phyloP scores from a whole-genome alignment of 2,113 vertebrate species.

The Nycticebus coucang region DNA sequence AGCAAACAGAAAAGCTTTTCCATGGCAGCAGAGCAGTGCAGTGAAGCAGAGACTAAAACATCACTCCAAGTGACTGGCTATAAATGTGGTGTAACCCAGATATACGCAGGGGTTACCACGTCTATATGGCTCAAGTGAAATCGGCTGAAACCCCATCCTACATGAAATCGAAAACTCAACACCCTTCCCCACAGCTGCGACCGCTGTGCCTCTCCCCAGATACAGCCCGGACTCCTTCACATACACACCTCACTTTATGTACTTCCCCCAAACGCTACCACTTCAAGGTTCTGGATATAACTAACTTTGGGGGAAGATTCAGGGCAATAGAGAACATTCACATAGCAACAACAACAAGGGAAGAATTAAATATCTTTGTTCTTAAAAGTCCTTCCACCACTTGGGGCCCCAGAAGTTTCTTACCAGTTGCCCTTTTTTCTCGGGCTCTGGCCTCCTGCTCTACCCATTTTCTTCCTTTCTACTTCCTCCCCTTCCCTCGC shows the following conservation, averaged over 20 bases:
- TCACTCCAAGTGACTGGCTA: background rate
- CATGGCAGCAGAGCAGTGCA: background rate
- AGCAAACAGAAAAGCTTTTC: slow-evolving; percentile 42
- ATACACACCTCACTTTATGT: background rate
- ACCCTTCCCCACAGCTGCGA: background rate
- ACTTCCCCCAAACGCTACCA: background rate
- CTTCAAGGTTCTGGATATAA: background rate
- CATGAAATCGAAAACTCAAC: background rate
- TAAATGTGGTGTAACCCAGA: background rate
- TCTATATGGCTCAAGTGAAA: background rate
- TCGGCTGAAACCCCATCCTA: background rate
- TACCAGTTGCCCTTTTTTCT: background rate
- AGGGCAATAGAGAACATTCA: background rate
- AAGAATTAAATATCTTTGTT: slow-evolving; percentile 1
- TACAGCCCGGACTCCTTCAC: fast-evolving
- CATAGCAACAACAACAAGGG: background rate
- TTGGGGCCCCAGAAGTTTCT: background rate
- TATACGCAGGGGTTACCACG: background rate
- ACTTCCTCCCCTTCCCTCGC: background rate
- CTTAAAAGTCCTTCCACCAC: background rate
- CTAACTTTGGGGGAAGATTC: background rate
- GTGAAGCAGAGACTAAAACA: background rate
- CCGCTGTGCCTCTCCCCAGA: background rate
- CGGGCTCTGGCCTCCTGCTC: background rate
- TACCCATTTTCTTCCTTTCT: background rate